phyloP scores from a whole-genome alignment of 2,113 vertebrate species.

The Columba janthina region DNA sequence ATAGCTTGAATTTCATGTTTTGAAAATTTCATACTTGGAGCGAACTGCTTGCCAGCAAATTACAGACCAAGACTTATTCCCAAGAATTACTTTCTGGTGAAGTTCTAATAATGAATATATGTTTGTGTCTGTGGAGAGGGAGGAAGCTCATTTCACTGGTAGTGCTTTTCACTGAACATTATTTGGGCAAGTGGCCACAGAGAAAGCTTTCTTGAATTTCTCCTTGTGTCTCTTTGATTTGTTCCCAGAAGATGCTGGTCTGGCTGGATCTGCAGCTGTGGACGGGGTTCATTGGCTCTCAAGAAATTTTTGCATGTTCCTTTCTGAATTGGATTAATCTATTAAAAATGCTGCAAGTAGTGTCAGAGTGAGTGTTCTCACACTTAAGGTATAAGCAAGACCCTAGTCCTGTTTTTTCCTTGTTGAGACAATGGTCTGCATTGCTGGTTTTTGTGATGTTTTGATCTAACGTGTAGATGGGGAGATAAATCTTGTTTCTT shows the following conservation, averaged over 20 bases:
- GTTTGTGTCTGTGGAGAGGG: not conserved
- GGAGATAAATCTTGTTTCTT: not conserved
- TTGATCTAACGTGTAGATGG: not conserved
- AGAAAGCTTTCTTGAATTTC: not conserved
- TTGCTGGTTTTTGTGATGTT: not conserved
- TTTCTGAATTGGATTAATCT: not conserved
- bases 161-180: not conserved
- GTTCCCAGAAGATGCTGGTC: not conserved
- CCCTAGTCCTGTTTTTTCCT: not conserved
- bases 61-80: not conserved
- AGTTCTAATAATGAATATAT: not conserved
- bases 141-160: not conserved
- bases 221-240: not conserved
- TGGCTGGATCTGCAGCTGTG: not conserved
- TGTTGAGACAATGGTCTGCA: not conserved
- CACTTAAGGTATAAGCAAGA: not conserved
- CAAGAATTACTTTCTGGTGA: not conserved
- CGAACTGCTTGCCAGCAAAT: not conserved
- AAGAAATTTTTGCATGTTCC: not conserved
- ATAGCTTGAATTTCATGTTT: slow-evolving; percentile 40
- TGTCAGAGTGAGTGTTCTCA: not conserved
- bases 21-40: slow-evolving; percentile 18
- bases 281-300: not conserved
- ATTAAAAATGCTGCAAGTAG: not conserved
- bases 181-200: not conserved